phyloP scores from a whole-genome alignment of 2,113 vertebrate species.

The Hoplias malabaricus region DNA sequence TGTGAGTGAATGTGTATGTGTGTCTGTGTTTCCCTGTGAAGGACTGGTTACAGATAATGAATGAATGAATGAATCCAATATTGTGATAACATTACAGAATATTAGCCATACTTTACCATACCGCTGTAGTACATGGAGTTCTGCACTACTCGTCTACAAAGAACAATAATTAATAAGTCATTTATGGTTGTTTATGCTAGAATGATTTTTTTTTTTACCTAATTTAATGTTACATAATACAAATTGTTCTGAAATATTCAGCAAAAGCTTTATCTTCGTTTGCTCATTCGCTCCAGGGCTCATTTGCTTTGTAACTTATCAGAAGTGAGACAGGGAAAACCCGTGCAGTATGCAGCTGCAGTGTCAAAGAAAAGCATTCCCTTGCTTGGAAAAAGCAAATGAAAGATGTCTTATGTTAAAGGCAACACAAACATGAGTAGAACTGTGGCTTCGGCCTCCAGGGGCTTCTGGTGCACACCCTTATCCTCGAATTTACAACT shows the following conservation, averaged over 20 bases:
- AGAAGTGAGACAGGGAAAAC: conserved; percentile 18
- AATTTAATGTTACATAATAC: conserved; percentile 45
- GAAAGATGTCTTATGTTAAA: conserved; percentile 23
- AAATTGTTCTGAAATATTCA: conserved; percentile 57
- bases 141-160: conserved; percentile 16
- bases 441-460: neutral
- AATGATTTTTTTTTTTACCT: conserved; percentile 56
- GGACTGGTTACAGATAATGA: too few species aligned
- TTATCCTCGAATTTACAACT: conserved; percentile 5
- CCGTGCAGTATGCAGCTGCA: neutral
- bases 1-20: too few species aligned
- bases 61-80: too few species aligned
- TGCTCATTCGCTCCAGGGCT: neutral
- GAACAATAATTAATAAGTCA: conserved; percentile 54
- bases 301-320: conserved; percentile 33
- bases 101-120: neutral
- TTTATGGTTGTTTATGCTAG: conserved; percentile 30
- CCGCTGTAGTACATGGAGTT: neutral
- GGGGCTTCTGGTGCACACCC: conserved; percentile 19
- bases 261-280: conserved; percentile 46
- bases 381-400: conserved; percentile 46
- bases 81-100: neutral
- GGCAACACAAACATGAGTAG: conserved; percentile 9
- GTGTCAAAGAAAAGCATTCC: conserved; percentile 35
- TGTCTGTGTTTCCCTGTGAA: too few species aligned